Percentiles rank a stretch among this genome's conserved stretches.
These are phyloP conservation scores for Apodemia hepburni DNA, from an alignment of 2,888 invertebrate genomes.

Conservation along the genomic window DNA sequence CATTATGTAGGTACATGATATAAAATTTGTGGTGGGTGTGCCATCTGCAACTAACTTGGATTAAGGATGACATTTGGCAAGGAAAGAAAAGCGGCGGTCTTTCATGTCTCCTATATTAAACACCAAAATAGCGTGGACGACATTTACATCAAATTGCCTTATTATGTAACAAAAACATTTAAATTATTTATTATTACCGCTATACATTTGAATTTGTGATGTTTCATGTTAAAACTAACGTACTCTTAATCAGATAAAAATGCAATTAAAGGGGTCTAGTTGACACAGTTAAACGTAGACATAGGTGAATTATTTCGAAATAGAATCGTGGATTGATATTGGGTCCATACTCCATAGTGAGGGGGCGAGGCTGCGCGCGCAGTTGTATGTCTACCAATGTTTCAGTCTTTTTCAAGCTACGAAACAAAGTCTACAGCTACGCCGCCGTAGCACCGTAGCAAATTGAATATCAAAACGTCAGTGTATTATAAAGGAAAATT, in stretches of 20 bases:
- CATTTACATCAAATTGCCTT: no score
- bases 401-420: slow-evolving; percentile 68
- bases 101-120: no score
- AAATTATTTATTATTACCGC: no score
- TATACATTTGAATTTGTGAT: no score
- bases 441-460: slow-evolving; percentile 52
- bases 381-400: slow-evolving; percentile 55
- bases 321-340: slow-evolving; percentile 69
- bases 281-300: slow-evolving; percentile 43
- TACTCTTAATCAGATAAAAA: background rate
- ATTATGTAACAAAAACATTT: background rate
- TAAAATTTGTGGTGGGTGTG: no score
- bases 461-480: slow-evolving; percentile 32
- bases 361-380: slow-evolving; percentile 77
- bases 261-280: slow-evolving; percentile 19
- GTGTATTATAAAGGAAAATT: slow-evolving; percentile 35
- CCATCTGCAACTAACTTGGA: no score
- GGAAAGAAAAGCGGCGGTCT: no score
- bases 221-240: background rate
- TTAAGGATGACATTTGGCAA: no score
- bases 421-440: slow-evolving; percentile 57
- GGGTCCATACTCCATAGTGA: slow-evolving; percentile 55
- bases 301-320: slow-evolving; percentile 56
- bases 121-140: no score
- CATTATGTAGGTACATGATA: no score